Evolutionary conservation across 2,797 vertebrate species (phyloP).

Genomic region (Heteromormyrus szaboi): DNA sequence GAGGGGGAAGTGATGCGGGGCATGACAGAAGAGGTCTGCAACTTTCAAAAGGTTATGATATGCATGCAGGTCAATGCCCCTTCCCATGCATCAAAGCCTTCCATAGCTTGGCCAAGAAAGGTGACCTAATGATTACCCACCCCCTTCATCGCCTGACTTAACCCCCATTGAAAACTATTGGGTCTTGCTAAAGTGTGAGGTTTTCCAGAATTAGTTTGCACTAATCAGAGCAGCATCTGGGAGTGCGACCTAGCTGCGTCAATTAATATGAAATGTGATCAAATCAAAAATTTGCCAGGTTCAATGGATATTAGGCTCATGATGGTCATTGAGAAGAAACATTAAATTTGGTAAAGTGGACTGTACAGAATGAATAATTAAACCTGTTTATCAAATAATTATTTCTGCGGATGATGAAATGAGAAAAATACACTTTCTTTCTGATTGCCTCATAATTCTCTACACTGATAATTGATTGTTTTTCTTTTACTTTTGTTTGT

Average conservation of each 20-base stretch:
- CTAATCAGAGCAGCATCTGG: not conserved
- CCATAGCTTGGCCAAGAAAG: not conserved
- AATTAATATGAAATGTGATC: not conserved
- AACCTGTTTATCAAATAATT: not conserved
- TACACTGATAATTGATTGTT: not conserved
- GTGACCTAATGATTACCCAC: not conserved
- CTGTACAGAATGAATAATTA: not conserved
- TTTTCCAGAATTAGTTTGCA: not conserved
- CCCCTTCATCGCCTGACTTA: not conserved
- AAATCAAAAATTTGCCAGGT: not conserved
- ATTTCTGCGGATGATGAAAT: not conserved
- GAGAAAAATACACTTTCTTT: not conserved
- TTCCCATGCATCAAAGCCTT: not conserved
- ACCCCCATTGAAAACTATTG: not conserved
- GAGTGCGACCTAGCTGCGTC: not conserved
- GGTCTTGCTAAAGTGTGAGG: not conserved
- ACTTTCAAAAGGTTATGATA: not conserved
- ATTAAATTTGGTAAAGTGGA: not conserved
- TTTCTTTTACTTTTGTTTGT: not conserved
- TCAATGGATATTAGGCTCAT: not conserved
- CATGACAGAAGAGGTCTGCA: not conserved
- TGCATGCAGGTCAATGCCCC: not conserved
- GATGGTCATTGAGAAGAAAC: not conserved
- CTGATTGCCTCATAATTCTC: not conserved
- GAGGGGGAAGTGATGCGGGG: not conserved